Evolutionary conservation across 1,140 invertebrate genomes (phyloP).

Genomic region (Hyles vespertilio): DNA sequence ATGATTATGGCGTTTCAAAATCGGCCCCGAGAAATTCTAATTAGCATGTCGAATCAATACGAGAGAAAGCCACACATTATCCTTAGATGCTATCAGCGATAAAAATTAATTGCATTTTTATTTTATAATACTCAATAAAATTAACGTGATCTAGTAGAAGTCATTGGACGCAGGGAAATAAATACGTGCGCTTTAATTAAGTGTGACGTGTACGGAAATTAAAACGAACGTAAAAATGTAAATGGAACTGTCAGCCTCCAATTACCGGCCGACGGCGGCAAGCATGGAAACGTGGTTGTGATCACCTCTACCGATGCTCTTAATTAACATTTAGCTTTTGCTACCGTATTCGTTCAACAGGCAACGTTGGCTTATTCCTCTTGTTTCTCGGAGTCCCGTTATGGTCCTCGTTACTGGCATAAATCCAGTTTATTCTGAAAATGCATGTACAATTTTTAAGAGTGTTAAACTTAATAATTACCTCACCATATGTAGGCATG

Average conservation of each 20-base stretch:
- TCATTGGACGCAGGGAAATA: slow-evolving; percentile 10
- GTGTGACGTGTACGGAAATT: slow-evolving; percentile 23
- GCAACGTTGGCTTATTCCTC: slow-evolving; percentile 45
- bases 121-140: slow-evolving; percentile 15
- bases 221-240: slow-evolving; percentile 38
- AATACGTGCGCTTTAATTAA: slow-evolving; percentile 31
- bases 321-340: slow-evolving; percentile 65
- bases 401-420: slow-evolving; percentile 50
- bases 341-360: slow-evolving; percentile 50
- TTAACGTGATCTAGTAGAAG: slow-evolving; percentile 2
- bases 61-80: slow-evolving; percentile 43
- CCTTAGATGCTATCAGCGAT: slow-evolving; percentile 11
- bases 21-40: slow-evolving; percentile 38
- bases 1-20: slow-evolving; percentile 48
- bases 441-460: slow-evolving; percentile 32
- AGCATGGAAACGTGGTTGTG: slow-evolving; percentile 33
- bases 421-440: slow-evolving; percentile 42
- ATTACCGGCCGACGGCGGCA: slow-evolving; percentile 38
- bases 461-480: slow-evolving; percentile 21
- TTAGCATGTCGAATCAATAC: slow-evolving; percentile 42
- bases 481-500: slow-evolving; percentile 12
- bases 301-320: slow-evolving; percentile 51
- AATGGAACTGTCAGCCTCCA: slow-evolving; percentile 31
- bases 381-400: slow-evolving; percentile 44
- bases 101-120: slow-evolving; percentile 16